Base-by-base conservation (phyloP, 1,140 invertebrate genomes). In the Achatina immaculata region DNA sequence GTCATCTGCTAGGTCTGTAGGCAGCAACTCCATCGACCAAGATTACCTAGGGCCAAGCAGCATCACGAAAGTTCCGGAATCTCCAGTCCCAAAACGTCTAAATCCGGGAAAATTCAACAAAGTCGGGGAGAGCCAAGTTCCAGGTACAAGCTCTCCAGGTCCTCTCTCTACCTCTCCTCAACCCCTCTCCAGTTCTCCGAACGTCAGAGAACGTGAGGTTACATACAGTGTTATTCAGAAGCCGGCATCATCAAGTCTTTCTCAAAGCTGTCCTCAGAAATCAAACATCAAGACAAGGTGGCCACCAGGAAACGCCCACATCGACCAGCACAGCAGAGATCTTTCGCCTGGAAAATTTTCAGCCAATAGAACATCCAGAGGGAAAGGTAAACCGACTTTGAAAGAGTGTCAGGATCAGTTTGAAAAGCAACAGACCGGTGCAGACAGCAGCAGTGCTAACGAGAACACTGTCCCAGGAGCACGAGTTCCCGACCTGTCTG, bases 91-190 rank as follows among this genome's bases (percentile, higher is more conserved):
- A 1, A 48, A 62, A 31, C n/a, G 74, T 62, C 28, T 34, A 38
- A 40, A 51, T 24, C 74, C 74, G 2, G 21, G 34, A 21, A 62
- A 65, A 28, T 16, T 11, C n/a, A 55, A 45, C 45, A 74, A 55
- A 11, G n/a, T 34, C 6, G 40, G 31, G 11, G 72, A 74, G 11
- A 45, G 21, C 68, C 36, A 69, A 1, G 4, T 16, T 31, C n/a
- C 28, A 62, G n/a, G 0, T 19, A 31, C 1, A 31, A 34, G n/a
- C 28, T 62, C 58, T 62, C 36, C 68, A 19, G 48, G 48, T 21
- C 43, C 71, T 73, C 71, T 73, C 71, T 73, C 71, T 73, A 73
- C 71, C 71, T 73, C 71, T 73, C 71, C 36, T 9, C 42, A 40
- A 28, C 1, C n/a, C 68, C 36, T 42, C 42, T n/a, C 2, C n/a